Base-by-base conservation (phyloP, 2,797 vertebrate species). In the Acestrorhynchus altus region DNA sequence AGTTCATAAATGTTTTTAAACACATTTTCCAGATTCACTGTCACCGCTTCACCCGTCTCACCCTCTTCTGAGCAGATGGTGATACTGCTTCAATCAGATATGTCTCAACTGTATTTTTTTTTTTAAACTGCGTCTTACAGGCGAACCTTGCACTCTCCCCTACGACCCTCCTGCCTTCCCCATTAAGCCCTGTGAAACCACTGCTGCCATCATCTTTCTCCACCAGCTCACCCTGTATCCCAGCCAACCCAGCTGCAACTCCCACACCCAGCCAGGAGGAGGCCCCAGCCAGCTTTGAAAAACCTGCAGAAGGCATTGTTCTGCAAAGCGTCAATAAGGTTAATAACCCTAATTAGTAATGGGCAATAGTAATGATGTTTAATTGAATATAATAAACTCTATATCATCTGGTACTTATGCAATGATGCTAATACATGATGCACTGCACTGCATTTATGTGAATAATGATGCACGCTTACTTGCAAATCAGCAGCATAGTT, bases 251-350 rank as follows among this genome's bases (percentile, higher is more conserved):
- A 47, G 71, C 83, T 1, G 52, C 35, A 28, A 4, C 20, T 22
- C 9, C 76, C 35, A 60, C 76, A 47, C 71, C 76, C 15, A 83
- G 84, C 0, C 78, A 87, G 8, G 83, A 89, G 71, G 90, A 93
- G 74, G 69, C 71, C 4, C 90, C 92, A 1, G 12, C 76, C 75
- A 92, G 89, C 72, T 94, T 94, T 24, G 92, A 93, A 72, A 86
- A 60, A 12, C 88, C 92, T 28, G 84, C 87, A 0, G 93, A 93
- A n/a, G 88, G 89, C 0, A 64, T 70, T 57, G 72, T 90, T 59
- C 86, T 94, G 60, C 63, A 51, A 1, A 93, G 85, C 83, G 74
- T 88, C 73, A 93, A 84, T 83, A 94, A 94, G 92, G 93, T 89
- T 51, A 64, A 16, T 11, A 8, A 54, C 9, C 6, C 10, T 31